Evolutionary conservation across 1,140 invertebrate genomes (phyloP), one percentile per base, ranked within the genome.

Genomic region (Bombus soroeensis): DNA sequence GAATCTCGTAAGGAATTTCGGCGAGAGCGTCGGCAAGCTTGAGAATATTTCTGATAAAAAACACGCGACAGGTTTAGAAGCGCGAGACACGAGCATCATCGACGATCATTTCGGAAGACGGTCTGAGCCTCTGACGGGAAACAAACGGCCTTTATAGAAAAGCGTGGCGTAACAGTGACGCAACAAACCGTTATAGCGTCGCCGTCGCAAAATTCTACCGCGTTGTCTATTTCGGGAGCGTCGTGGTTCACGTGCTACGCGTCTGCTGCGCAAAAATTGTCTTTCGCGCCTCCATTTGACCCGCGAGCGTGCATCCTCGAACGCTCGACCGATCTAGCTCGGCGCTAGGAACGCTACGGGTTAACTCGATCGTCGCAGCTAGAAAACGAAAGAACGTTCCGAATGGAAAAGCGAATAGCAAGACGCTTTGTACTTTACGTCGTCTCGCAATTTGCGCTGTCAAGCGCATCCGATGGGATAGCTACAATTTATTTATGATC

Each of bases 151-250:
- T 94, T 94, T 94, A 94, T 94, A 94, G 89, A 90, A 93, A 84
- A 90, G 87, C 86, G 76, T 87, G 76, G 87, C 85, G 87, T 81
- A 85, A 89, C 39, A 41, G 72, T 94, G 93, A 94, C 91, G 93
- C 88, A 93, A 94, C 73, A 15, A n/a, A 74, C 78, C 79, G 75
- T 83, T 85, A 87, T 88, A 93, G 87, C 87, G 82, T 66, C 88
- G 80, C 53, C 85, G 79, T 43, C 73, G 88, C 93, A 93, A 93
- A 93, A 92, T 89, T 91, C 87, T 88, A 83, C 73, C 77, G 88
- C 87, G 92, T 94, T 94, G 90, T 94, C 94, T 94, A 95, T 94
- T 95, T 95, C 81, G 77, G 89, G 90, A 89, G 32, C 62, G 59
- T 15, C 25, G 71, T 28, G 41, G 80, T 90, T 85, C 83, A 84